These are phyloP conservation scores for Caranx melampygus DNA, from an alignment of 2,113 vertebrate genomes.

Conservation along the genomic window DNA sequence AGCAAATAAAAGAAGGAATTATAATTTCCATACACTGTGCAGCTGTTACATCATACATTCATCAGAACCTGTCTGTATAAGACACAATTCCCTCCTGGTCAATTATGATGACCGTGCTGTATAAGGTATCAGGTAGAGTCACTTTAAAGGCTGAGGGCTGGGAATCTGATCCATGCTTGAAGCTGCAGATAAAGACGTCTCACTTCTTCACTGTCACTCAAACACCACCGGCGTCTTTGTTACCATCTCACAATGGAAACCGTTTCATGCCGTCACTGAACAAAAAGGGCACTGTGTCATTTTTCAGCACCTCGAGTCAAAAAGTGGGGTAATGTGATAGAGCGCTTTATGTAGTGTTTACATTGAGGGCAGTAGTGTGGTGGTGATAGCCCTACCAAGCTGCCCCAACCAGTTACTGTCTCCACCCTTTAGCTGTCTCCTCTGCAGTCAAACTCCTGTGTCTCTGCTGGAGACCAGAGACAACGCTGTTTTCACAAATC, in stretches of 20 bases:
- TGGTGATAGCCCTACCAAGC: neutral
- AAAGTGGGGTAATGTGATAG: constrained; percentile 34
- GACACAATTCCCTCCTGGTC: constrained; percentile 37
- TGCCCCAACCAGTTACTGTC: neutral
- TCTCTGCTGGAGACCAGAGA: no score
- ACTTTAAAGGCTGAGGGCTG: constrained; percentile 7
- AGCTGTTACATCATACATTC: neutral
- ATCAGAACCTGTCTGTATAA: constrained; percentile 7
- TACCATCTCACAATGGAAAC: constrained; percentile 37
- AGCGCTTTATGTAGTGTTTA: neutral
- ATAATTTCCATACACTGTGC: neutral
- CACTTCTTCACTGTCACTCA: constrained; percentile 41
- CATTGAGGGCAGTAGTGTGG: neutral
- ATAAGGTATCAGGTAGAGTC: constrained; percentile 12
- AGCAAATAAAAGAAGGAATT: neutral
- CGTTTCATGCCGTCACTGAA: neutral
- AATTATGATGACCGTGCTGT: constrained; percentile 33
- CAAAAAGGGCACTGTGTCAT: no score
- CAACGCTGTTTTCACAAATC: no score
- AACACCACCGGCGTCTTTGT: constrained; percentile 14
- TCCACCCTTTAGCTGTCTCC: neutral
- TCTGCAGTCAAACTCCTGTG: neutral
- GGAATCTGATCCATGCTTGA: constrained; percentile 31
- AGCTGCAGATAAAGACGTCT: constrained; percentile 6
- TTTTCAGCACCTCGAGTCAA: neutral